A percentile compares a stretch with the other conserved stretches of the same genome.
phyloP scores from a whole-genome alignment of 1,140 invertebrate species.

The Heliconius himera region DNA sequence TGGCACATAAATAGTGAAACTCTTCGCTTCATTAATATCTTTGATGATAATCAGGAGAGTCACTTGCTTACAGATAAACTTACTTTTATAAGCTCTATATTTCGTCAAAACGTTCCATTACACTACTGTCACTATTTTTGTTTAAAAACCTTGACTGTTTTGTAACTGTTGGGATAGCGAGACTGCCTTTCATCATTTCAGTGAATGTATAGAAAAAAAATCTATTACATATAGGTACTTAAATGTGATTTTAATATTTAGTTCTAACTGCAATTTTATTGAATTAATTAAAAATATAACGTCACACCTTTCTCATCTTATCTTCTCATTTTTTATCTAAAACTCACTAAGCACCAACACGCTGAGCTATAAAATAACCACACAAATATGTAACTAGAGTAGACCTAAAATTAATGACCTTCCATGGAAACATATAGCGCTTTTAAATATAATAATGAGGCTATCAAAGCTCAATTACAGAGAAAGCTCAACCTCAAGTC shows the following conservation, averaged over 20 bases:
- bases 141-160: not conserved
- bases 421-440: not conserved
- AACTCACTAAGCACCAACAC: not conserved
- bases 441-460: not conserved
- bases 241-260: too few relatives aligned
- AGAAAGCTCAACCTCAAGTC: not conserved
- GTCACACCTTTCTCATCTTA: too few relatives aligned
- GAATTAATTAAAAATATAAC: too few relatives aligned
- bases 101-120: not conserved
- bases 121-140: not conserved
- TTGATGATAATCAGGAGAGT: constrained; percentile 2
- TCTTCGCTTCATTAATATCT: constrained; percentile 6
- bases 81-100: not conserved
- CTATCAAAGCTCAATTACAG: not conserved
- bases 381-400: not conserved
- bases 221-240: too few relatives aligned
- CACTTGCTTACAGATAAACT: not conserved
- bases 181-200: too few relatives aligned
- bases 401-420: not conserved
- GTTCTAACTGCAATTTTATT: too few relatives aligned
- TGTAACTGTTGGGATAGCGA: too few relatives aligned
- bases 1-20: constrained; percentile 6
- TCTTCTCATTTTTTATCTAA: too few relatives aligned
- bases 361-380: not conserved
- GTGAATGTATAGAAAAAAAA: too few relatives aligned